phyloP scores from a whole-genome alignment of 2,113 vertebrate genomes.

The Mola mola region DNA sequence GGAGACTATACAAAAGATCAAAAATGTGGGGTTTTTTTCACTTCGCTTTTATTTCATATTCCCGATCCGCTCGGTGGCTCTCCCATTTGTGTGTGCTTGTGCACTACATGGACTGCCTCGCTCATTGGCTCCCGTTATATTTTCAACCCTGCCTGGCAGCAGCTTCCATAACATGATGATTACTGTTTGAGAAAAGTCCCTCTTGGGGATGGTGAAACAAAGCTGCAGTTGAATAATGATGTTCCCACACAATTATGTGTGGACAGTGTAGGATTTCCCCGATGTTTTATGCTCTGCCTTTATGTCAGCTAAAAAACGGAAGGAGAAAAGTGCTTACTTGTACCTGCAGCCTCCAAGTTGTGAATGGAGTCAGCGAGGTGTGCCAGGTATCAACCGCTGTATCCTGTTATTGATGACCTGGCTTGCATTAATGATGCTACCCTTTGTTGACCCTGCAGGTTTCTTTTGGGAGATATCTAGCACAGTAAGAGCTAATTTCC shows the following conservation, averaged over 20 bases:
- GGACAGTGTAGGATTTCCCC: conserved; percentile 17
- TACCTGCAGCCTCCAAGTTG: conserved; percentile 51
- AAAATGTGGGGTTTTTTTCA: conserved; percentile 25
- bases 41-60: conserved; percentile 26
- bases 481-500: conserved; percentile 62
- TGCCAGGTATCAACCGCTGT: conserved; percentile 64
- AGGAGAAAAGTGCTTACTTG: conserved; percentile 26
- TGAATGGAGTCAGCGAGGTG: conserved; percentile 56
- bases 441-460: conserved; percentile 49
- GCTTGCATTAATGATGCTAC: conserved; percentile 58
- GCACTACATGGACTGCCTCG: conserved; percentile 9
- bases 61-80: conserved; percentile 2
- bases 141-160: conserved; percentile 44
- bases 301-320: conserved; percentile 23
- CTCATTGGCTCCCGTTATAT: conserved; percentile 45
- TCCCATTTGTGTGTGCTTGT: conserved; percentile 12
- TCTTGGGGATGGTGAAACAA: conserved; percentile 48
- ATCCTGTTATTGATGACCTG: conserved; percentile 60
- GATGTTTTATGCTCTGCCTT: neutral
- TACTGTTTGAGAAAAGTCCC: conserved; percentile 58
- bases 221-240: conserved; percentile 56
- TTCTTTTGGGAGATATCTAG: conserved; percentile 45
- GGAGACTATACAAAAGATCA: conserved; percentile 43
- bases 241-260: conserved; percentile 55
- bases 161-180: conserved; percentile 65